Conservation (phyloP, 2,888 invertebrate species). For the Alentia gelatinosa region DNA sequence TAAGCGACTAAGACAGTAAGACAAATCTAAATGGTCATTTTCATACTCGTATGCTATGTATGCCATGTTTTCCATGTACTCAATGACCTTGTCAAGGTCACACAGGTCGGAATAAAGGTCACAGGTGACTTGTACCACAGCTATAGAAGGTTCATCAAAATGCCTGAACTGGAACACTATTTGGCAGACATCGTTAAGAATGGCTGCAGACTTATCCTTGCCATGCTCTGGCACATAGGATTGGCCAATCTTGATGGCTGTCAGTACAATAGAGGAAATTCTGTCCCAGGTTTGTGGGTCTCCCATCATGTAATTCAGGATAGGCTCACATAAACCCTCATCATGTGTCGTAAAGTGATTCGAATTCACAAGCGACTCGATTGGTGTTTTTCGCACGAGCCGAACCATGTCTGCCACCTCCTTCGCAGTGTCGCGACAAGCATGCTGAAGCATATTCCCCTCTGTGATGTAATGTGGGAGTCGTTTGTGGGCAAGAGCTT, state of each 20-base stretch:
- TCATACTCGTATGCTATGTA: constrained; percentile 44
- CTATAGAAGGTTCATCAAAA: background rate
- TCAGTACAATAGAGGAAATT: background rate
- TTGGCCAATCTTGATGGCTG: constrained; percentile 4
- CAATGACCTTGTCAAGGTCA: constrained; percentile 44
- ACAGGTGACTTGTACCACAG: background rate
- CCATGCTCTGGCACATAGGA: background rate
- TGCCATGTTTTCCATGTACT: constrained; percentile 37
- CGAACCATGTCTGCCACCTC: constrained; percentile 34
- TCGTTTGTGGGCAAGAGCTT: background rate
- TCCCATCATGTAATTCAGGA: background rate
- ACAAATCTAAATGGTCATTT: background rate
- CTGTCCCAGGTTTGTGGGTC: background rate
- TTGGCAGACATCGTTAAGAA: constrained; percentile 10
- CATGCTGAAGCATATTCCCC: background rate
- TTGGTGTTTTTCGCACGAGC: constrained; percentile 24
- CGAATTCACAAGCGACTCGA: constrained; percentile 21
- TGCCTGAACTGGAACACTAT: background rate
- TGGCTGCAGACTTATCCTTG: background rate
- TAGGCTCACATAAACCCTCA: background rate
- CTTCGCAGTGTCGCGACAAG: background rate
- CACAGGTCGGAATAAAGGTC: constrained; percentile 31
- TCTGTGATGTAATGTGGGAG: constrained; percentile 31
- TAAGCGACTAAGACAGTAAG: background rate
- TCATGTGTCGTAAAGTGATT: constrained; percentile 2